A percentile compares a stretch with the other conserved stretches of the same genome.
Evolutionary conservation across 2,113 vertebrate genomes (phyloP).

Genomic region (Camelus dromedarius): DNA sequence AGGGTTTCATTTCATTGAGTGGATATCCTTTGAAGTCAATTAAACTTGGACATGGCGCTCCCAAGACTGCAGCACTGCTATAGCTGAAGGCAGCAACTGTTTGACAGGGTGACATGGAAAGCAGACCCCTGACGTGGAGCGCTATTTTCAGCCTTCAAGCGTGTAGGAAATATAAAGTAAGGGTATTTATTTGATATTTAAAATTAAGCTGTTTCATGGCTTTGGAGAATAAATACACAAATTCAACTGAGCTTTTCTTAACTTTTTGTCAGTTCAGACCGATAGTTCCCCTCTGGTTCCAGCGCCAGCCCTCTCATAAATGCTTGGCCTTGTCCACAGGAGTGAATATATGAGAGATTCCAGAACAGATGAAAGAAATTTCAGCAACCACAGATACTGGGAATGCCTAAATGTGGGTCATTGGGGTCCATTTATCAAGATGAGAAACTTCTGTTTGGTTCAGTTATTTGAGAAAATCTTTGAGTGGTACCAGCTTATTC

Average conservation of each 20-base stretch:
- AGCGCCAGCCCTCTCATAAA: neutral
- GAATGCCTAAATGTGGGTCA: neutral
- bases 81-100: conserved; percentile 41
- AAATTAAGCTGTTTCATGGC: neutral
- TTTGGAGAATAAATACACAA: conserved; percentile 35
- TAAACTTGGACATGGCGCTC: conserved; percentile 8
- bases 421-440: neutral
- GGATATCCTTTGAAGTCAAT: conserved; percentile 70
- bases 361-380: neutral
- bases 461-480: neutral
- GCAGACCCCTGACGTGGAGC: neutral
- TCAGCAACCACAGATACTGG: neutral
- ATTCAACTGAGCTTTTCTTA: neutral
- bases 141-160: neutral
- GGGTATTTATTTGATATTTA: conserved; percentile 56
- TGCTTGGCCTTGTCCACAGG: neutral
- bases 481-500: neutral
- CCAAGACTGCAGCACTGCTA: neutral
- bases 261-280: neutral
- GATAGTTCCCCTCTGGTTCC: neutral
- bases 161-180: neutral
- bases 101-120: conserved; percentile 46
- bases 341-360: neutral
- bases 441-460: neutral
- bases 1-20: conserved; percentile 37